These are phyloP conservation scores for Eudiplozoon nipponicum DNA, from an alignment of 2,888 invertebrate species.

Conservation along the genomic window DNA sequence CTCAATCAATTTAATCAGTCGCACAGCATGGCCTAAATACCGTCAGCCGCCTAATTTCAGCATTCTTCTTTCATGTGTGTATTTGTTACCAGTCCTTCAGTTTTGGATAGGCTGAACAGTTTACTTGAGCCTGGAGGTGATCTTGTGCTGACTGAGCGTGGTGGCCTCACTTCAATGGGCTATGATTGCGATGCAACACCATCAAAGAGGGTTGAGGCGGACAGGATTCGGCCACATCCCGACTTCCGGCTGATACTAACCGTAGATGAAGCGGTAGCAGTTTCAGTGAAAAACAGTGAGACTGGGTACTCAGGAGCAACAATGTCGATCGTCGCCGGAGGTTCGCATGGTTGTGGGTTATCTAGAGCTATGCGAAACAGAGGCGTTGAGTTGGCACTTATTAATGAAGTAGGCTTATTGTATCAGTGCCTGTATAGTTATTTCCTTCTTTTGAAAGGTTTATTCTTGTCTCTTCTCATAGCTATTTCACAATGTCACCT, in stretches of 20 bases:
- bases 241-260: conserved; percentile 34
- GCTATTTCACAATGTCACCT: too few species aligned
- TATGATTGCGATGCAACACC: too few species aligned
- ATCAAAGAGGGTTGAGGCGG: conserved; percentile 37
- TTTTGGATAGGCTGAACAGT: conserved; percentile 71
- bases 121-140: conserved; percentile 66
- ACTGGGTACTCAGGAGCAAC: conserved; percentile 5
- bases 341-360: conserved; percentile 41
- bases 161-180: conserved; percentile 27
- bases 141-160: conserved; percentile 58
- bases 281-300: too few species aligned
- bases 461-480: too few species aligned
- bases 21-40: too few species aligned
- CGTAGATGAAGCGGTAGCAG: conserved; percentile 22
- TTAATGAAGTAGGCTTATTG: conserved; percentile 2
- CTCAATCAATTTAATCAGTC: too few species aligned
- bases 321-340: too few species aligned
- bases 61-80: conserved; percentile 1
- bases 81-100: conserved; percentile 39
- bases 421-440: too few species aligned
- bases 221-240: conserved; percentile 51
- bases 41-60: too few species aligned
- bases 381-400: conserved; percentile 47
- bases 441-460: too few species aligned
- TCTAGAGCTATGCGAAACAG: conserved; percentile 91